Evolutionary conservation across 2,888 invertebrate genomes (phyloP).

Genomic region (Drosophila quinaria): DNA sequence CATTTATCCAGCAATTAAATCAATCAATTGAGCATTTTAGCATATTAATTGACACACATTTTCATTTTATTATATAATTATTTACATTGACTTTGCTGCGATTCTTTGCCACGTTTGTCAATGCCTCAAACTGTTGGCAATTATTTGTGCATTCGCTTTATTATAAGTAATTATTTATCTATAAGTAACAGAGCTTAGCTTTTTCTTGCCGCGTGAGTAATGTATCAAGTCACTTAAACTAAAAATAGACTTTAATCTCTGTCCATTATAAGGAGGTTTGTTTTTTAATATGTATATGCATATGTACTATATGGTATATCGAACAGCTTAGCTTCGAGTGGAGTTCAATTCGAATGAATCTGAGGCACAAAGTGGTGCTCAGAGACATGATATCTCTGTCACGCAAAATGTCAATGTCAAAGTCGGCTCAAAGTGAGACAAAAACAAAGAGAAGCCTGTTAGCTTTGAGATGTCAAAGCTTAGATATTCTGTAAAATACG

Average conservation of each 20-base stretch:
- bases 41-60: conserved; percentile 1
- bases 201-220: background rate
- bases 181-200: background rate
- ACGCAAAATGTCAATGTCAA: conserved; percentile 16
- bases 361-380: conserved; percentile 18
- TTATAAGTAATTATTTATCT: background rate
- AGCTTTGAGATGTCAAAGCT: background rate
- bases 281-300: background rate
- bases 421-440: conserved; percentile 2
- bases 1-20: conserved; percentile 12
- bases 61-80: conserved; percentile 2
- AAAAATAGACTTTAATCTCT: background rate
- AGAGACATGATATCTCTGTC: conserved; percentile 7
- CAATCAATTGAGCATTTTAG: background rate
- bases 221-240: background rate
- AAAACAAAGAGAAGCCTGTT: background rate
- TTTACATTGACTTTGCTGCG: background rate
- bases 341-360: conserved; percentile 12
- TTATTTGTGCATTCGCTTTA: background rate
- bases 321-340: background rate
- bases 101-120: background rate
- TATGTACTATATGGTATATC: background rate
- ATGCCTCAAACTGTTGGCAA: background rate
- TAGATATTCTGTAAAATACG: background rate
- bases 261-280: background rate